Conservation (phyloP, 2,888 invertebrate genomes). For the Polydrusus tereticollis region DNA sequence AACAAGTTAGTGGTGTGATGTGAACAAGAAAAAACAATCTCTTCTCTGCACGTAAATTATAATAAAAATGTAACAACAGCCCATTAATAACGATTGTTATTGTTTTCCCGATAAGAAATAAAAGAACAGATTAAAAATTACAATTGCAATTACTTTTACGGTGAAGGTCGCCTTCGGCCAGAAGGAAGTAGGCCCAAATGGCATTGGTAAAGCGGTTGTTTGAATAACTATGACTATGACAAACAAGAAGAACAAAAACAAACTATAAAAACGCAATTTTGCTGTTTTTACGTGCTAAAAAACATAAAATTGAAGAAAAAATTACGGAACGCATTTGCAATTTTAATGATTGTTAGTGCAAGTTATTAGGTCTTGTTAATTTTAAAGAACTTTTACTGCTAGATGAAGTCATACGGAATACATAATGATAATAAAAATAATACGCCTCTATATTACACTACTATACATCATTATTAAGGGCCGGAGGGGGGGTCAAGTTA, state of each 20-base stretch:
- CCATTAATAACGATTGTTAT: constrained; percentile 17
- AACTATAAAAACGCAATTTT: not conserved
- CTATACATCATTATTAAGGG: too few relatives aligned
- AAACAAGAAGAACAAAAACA: constrained; percentile 18
- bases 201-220: constrained; percentile 27
- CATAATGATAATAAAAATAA: too few relatives aligned
- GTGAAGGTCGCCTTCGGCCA: constrained; percentile 27
- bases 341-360: not conserved
- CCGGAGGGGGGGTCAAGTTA: too few relatives aligned
- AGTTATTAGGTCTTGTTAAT: not conserved
- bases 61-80: constrained; percentile 26
- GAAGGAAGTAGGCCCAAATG: constrained; percentile 36
- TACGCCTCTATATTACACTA: too few relatives aligned
- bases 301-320: not conserved
- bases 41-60: constrained; percentile 24
- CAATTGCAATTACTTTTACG: constrained; percentile 29
- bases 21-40: constrained; percentile 23
- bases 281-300: not conserved
- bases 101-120: constrained; percentile 33
- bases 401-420: too few relatives aligned
- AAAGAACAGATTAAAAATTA: constrained; percentile 1
- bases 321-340: not conserved
- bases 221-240: not conserved
- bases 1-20: constrained; percentile 30
- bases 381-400: not conserved